Evolutionary conservation across 1,140 invertebrate species (phyloP), one percentile per base, ranked within the genome.

Genomic region (Drosophila rhopaloa): DNA sequence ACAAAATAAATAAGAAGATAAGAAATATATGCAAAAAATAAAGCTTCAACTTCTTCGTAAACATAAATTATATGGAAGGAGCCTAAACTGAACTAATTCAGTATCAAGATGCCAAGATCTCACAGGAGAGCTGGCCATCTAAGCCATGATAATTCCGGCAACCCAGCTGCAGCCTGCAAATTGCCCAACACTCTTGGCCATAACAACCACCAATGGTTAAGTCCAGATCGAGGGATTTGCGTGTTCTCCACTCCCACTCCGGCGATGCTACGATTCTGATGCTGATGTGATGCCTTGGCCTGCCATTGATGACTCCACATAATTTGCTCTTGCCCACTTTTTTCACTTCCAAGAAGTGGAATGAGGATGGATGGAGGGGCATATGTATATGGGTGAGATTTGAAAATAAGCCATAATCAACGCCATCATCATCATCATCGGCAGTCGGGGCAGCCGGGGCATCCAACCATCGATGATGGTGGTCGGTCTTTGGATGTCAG

Each of bases 371-470:
- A 74, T 63, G 82, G 65, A 66, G 35, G 38, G 66, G 27, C 44
- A n/a, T 9, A 24, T 41, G 53, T 47, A 27, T 41, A 71, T 71
- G 66, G 67, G 65, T 71, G 53, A 88, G 79, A 88, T 88, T 88
- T 88, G 84, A 88, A 88, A 88, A 88, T 88, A 88, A 88, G 83
- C 83, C 83, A 88, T 88, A 88, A 88, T 88, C 83, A 88, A 88
- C 84, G 83, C 83, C 83, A 86, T 86, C 83, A 88, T 83, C 82
- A 84, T 47, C 76, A 59, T 67, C 76, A 60, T 58, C 54, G 27
- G 54, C 62, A 32, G 58, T 32, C 13, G 63, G 55, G 43, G 57
- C 56, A 51, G 58, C 38, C 13, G 63, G 55, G 43, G 57, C 56
- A 51, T 46, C 57, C 67, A 46, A 47, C 48, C 75, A 67, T 56